Evolutionary conservation across 2,797 vertebrate species (phyloP).

Genomic region (Sebastes cheni): DNA sequence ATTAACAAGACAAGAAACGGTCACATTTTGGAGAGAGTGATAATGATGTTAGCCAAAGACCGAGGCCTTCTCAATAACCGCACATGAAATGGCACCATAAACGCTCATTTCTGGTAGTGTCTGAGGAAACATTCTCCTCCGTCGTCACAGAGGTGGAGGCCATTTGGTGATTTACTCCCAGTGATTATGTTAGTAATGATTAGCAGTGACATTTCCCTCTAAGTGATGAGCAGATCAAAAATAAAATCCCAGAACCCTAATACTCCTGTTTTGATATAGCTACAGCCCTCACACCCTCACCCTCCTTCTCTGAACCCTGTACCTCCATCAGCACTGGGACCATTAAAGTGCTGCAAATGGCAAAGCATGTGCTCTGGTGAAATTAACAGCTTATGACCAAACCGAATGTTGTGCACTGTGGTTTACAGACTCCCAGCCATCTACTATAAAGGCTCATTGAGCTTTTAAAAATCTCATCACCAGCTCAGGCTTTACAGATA

Average conservation of each 20-base stretch:
- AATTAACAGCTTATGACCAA: slow-evolving; percentile 5
- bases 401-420: background rate
- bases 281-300: background rate
- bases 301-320: background rate
- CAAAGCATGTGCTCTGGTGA: background rate
- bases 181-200: slow-evolving; percentile 46
- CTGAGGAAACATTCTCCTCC: slow-evolving; percentile 15
- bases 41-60: slow-evolving; percentile 40
- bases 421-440: background rate
- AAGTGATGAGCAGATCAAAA: slow-evolving; percentile 12
- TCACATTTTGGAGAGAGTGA: background rate
- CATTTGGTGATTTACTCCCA: slow-evolving; percentile 31
- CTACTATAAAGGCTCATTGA: background rate
- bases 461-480: slow-evolving; percentile 9
- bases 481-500: background rate
- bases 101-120: slow-evolving; percentile 6
- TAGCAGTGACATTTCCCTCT: slow-evolving; percentile 41
- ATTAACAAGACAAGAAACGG: slow-evolving; percentile 5
- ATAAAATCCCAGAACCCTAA: slow-evolving; percentile 12
- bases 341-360: slow-evolving; percentile 20
- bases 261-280: background rate
- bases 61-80: slow-evolving; percentile 15
- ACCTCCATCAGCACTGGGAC: background rate
- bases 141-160: slow-evolving; percentile 8
- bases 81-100: background rate